Percentiles rank a stretch among this genome's conserved stretches.
phyloP scores from a whole-genome alignment of 2,113 vertebrate genomes.

The Eonycteris spelaea region DNA sequence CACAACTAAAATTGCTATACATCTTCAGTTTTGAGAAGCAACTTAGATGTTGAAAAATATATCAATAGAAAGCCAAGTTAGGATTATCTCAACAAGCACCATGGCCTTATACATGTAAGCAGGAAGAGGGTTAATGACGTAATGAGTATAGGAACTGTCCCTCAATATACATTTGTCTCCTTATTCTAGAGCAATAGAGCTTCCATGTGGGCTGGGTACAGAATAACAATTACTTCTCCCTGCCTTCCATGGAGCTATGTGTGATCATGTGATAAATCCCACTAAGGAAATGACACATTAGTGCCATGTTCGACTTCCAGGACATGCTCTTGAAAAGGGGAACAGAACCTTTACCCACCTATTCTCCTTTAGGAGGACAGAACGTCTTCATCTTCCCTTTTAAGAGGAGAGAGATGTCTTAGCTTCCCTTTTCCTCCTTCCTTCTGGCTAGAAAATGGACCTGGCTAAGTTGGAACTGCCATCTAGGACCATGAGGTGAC shows the following conservation, averaged over 20 bases:
- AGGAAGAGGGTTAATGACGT: background rate
- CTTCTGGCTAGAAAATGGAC: background rate
- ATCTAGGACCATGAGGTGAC: background rate
- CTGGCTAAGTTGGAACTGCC: background rate
- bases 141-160: background rate
- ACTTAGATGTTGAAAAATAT: background rate
- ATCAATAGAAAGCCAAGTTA: background rate
- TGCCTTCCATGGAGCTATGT: background rate
- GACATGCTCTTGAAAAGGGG: background rate
- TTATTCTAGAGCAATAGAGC: background rate
- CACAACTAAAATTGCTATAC: background rate
- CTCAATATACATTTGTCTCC: background rate
- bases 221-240: background rate
- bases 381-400: background rate
- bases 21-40: background rate
- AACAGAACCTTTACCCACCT: background rate
- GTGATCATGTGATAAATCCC: background rate
- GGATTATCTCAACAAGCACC: background rate
- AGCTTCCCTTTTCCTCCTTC: background rate
- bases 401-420: background rate
- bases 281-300: background rate
- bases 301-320: background rate
- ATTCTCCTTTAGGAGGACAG: background rate
- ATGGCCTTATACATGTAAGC: background rate
- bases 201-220: background rate